Base-by-base conservation (phyloP, 2,888 invertebrate genomes). In the Dichetophora obliterata region DNA sequence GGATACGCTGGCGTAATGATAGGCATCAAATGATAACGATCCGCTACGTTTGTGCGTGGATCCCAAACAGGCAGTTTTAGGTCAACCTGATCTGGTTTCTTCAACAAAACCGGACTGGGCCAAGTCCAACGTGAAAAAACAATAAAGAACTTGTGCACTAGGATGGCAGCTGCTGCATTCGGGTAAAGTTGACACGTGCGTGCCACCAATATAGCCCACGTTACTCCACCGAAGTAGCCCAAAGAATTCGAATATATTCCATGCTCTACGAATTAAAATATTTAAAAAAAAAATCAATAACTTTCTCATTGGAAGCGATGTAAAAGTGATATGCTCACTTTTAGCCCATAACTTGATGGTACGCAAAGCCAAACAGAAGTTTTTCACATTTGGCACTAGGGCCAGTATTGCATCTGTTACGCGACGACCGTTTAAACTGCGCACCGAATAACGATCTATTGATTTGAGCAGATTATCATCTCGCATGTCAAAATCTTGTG, bases 1-100 rank as follows among this genome's bases (percentile, higher is more conserved):
- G 98, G 98, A 90, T 98, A 98, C 0, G 97, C 98, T 0, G 98
- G 98, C 0, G 98, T 99, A 83, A 99, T 98, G 85, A 99, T 98
- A 9, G 98, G 98, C 98, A 97, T 96, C 83, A 98, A 90, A 89
- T 98, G 98, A 90, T 93, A 97, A 24, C 98, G 91, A 86, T 98
- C 97, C 0, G 94, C 91, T 59, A 95, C 91, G 86, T 95, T 96
- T 83, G 94, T 94, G 16, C 19, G 8, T 54, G 43, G 43, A 43
- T 43, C 43, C 43, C 43, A 43, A 43, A 43, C 43, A 11, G 43
- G 43, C 2, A 43, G 43, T 43, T 43, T 43, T 11, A 43, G 6
- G 11, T 43, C 43, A 14, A 43, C 43, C 34, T 34, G 43, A 19
- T 14, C 19, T 43, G n/a, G 90, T 98, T 91, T 0, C 86, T 97